Evolutionary conservation across 1,140 invertebrate genomes (phyloP), one percentile per base, ranked within the genome.

Genomic region (Drosophila kurseongensis): DNA sequence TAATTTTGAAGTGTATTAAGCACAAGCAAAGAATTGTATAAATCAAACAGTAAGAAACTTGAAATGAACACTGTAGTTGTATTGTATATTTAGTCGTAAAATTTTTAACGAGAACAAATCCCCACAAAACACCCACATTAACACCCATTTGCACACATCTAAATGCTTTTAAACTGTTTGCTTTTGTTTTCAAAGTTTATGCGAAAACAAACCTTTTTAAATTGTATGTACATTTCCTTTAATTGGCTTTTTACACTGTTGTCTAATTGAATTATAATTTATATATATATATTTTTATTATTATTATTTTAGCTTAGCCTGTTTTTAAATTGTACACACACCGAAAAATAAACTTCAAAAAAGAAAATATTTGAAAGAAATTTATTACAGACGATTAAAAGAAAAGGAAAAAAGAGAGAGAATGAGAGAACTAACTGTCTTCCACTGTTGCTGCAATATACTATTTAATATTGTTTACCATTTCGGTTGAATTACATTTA

Each of bases 381-480:
- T 52, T 59, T 55, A 74, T 61, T 66, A 67, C 69, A 66, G 42
- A 56, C 50, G 44, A 73, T 50, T 41, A 35, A 60, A 45, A 41
- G 16, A 60, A 57, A 67, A 45, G 59, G 45, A 60, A 78, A 36
- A 62, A 58, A 84, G 52, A 78, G 36, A 71, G 44, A 71, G 63
- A 66, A 48, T 48, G 44, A 16, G 42, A 66, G 16, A 66, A 66
- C 56, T 40, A 71, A 77, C 69, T 85, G 89, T 91, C 89, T 91
- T 91, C 89, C 89, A 91, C 80, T 91, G 85, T 81, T 91, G 89
- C 89, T 91, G 89, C 89, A 91, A 91, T 91, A 88, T 79, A 76
- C 72, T 60, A 79, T 65, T 76, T 79, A 89, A 80, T 79, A 62
- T 57, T 57, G 18, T 63, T 75, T 75, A 75, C 12, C 23, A 51